Base-by-base conservation (phyloP, 2,797 vertebrate species). In the Phalloptychus januarius region DNA sequence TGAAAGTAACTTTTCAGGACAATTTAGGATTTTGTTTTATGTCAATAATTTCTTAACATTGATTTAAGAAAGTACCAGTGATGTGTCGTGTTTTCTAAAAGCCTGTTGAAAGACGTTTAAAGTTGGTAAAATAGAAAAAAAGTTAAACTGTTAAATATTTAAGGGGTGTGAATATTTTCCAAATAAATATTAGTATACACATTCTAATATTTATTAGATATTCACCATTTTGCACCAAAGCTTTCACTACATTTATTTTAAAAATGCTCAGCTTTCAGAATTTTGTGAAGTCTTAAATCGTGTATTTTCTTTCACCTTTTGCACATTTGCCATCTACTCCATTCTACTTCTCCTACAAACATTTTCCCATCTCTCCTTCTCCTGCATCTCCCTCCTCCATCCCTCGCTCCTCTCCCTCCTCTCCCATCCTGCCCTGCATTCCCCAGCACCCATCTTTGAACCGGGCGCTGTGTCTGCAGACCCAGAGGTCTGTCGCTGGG, bases 401-500 rank as follows among this genome's bases (percentile, higher is more conserved):
- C n/a, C n/a, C n/a, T n/a, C n/a, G n/a, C 94, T 76, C 80, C 56
- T 85, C 83, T 76, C 80, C 79, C 40, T 54, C 81, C 20, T 11
- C 23, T 54, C 50, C 78, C 23, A 54, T 76, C 80, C 48, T 81
- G 76, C 95, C 88, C 94, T 92, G 31, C 75, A 78, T 94, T 95
- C 95, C 94, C 61, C 61, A 79, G 83, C 91, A 86, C 82, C 87
- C 93, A 93, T 91, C 96, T 97, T 97, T 97, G 96, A 97, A 97
- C 96, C 94, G 94, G 96, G 95, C 82, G 96, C 96, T 96, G 96
- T 93, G 95, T 94, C 95, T 91, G 82, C 95, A 96, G 96, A 96
- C 96, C 93, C 91, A 93, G 95, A 92, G 90, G 94, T 95, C 95
- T 97, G 96, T 97, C 97, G 97, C 96, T 94, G 96, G 95, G 94